Base-by-base conservation (phyloP, 2,797 vertebrate species). In the Arrhamphus sclerolepis region DNA sequence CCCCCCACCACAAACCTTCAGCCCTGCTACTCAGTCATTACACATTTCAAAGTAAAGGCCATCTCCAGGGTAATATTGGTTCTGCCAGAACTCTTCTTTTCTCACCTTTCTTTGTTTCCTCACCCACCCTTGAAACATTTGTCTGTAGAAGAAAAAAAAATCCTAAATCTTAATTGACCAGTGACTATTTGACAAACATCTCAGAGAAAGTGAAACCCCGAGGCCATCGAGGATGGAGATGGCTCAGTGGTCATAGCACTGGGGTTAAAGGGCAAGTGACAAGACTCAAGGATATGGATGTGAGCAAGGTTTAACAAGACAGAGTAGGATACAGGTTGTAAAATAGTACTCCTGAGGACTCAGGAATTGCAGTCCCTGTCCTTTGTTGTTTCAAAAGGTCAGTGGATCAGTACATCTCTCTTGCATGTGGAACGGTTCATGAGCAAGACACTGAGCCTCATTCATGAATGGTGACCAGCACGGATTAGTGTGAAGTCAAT, bases 101-200 rank as follows among this genome's bases (percentile, higher is more conserved):
- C 56, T 69, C 43, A 58, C 42, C 46, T 43, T 6, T 17, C 19
- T 51, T 18, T 4, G 7, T 59, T 34, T 42, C 29, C 59, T 31
- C 52, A 44, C 26, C 46, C 42, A 9, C 42, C 9, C 18, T 19
- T 43, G 53, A 46, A 42, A 54, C 66, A 75, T 44, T 70, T 70
- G 66, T 47, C 47, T 29, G 70, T 73, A 44, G 57, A 80, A 75
- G 63, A 67, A 75, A 83, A 75, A 83, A 84, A 69, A 66, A 70
- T 69, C 24, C 24, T 26, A 26, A 26, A 59, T 59, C 69, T 79
- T 88, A 79, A 90, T 90, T 90, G 72, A n/a, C n/a, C n/a, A n/a
- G n/a, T n/a, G n/a, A n/a, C n/a, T n/a, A n/a, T n/a, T n/a, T n/a
- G n/a, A n/a, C n/a, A n/a, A n/a, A n/a, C n/a, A n/a, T 62, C 55